Base-by-base conservation (phyloP, 2,888 invertebrate genomes). In the Euzophera pinguis region DNA sequence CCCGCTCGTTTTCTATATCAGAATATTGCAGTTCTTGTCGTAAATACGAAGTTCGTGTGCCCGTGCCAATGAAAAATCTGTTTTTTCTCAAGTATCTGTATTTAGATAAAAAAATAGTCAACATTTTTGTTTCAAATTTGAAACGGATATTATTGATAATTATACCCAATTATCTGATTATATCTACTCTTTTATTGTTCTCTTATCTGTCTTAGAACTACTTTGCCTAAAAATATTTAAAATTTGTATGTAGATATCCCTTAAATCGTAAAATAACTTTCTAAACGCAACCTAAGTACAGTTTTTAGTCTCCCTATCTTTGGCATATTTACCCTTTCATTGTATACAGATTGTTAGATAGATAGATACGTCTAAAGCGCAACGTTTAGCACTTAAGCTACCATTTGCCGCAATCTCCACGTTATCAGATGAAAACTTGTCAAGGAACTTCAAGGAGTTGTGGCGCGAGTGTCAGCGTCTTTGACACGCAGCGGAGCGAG, bases 371-470 rank as follows among this genome's bases (percentile, higher is more conserved):
- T 61, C 57, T 57, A 58, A 68, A 68, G 72, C 69, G 77, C 62
- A 63, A 75, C 64, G 72, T 75, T 71, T 74, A 69, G 63, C 82
- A 75, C 79, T 69, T 71, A 62, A 65, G 59, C 60, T 56, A 57
- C 71, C 69, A 60, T 73, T 78, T 69, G 68, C 70, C 61, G 67
- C 66, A 62, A 73, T 77, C 75, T 75, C 56, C 55, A 51, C 53
- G 58, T 67, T 84, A 88, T 88, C 88, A 64, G 87, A 88, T 88
- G 75, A 65, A 71, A 86, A 86, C 63, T 86, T 84, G 81, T 81
- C 79, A 81, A 79, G 75, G 65, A 71, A 70, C 65, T 71, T 67
- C 53, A 64, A 61, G 54, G 50, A 43, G 64, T 64, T 34, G 45
- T 32, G 45, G 63, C 50, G 35, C 45, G 39, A 9, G 14, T 39